Base-by-base conservation (phyloP, 2,113 vertebrate genomes). In the Etheostoma cragini region DNA sequence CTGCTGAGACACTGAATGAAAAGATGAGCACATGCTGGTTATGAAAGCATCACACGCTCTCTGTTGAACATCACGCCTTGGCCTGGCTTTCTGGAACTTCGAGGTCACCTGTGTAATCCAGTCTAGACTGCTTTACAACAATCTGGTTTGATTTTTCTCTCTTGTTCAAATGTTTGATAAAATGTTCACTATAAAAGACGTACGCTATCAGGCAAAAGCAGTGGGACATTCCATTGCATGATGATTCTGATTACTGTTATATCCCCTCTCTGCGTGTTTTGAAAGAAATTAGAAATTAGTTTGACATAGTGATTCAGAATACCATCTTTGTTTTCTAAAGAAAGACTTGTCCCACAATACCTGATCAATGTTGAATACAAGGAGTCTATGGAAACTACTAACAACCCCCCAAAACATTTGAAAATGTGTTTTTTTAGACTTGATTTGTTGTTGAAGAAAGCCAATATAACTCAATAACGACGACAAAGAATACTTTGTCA, bases 381-480 rank as follows among this genome's bases (percentile, higher is more conserved):
- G 38, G 76, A 64, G 69, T 5, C 76, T 35, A 61, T 79, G 64
- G 67, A 76, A 79, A 80, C 66, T 19, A 8, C 33, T 6, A 5
- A 16, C 45, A 60, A 50, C 16, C 21, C 14, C 53, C 2, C 17
- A 38, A 21, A 50, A 8, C 10, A 7, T 11, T 8, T 6, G 6
- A 10, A 53, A 22, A 11, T 53, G 73, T 74, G 72, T 45, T 47
- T 64, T 64, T 57, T 63, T 15, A 17, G 26, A 12, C 4, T 14
- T 72, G 61, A 13, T 16, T 67, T 68, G 72, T 68, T 63, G 16
- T 24, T 68, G 35, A 22, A 69, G 33, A n/a, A 35, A 26, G 58
- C 35, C 4, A 53, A 30, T 58, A 3, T 38, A 73, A 68, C 50
- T 73, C 50, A 26, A 52, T 47, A 56, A 26, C 7, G 42, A 47